Base-by-base conservation (phyloP, 64 coral and sea anemone genomes). In the Astreopora myriophthalma region DNA sequence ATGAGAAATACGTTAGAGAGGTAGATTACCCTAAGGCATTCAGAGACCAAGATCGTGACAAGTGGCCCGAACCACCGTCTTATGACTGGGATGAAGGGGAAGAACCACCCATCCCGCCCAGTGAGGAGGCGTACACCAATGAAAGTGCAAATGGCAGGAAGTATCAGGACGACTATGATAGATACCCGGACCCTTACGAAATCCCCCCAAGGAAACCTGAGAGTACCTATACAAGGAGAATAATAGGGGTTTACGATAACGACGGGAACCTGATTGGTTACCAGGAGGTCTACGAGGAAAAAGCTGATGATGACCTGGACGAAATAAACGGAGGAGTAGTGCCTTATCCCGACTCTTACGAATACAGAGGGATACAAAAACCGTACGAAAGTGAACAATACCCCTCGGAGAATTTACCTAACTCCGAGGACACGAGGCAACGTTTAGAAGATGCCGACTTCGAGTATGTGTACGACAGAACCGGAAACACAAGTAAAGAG, bases 241-340 rank as follows among this genome's bases (percentile, higher is more conserved):
- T 83, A 39, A 83, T 83, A 11, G 79, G 79, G 2, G 79, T 83
- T 36, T 83, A 83, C 57, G 55, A 39, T 16, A 64, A 83, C 8
- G 79, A 65, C 49, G 79, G 79, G 8, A 83, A 62, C 31, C 33
- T 83, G 52, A 83, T 83, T 34, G 79, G 79, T 8, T 83, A 83
- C 20, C 79, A 83, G 12, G 79, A 83, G 20, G 79, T 83, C 33
- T 83, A 83, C 58, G 79, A 83, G 34, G 79, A 83, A 65, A 63
- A 64, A 83, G 34, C 79, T 0, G 79, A 83, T 35, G 79, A 83
- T n/a, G 64, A 64, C 31, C 30, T 32, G 23, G 79, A 83, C 20
- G 79, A 83, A 65, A 65, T 83, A 10, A 83, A 64, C 19, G 79
- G 52, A 8, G 79, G 79, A 65, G 57, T 83, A 13, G 20, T 83